Percentiles rank a stretch among this genome's conserved stretches.
These are phyloP conservation scores for Synergus gifuensis DNA, from an alignment of 2,888 invertebrate species.

Conservation along the genomic window DNA sequence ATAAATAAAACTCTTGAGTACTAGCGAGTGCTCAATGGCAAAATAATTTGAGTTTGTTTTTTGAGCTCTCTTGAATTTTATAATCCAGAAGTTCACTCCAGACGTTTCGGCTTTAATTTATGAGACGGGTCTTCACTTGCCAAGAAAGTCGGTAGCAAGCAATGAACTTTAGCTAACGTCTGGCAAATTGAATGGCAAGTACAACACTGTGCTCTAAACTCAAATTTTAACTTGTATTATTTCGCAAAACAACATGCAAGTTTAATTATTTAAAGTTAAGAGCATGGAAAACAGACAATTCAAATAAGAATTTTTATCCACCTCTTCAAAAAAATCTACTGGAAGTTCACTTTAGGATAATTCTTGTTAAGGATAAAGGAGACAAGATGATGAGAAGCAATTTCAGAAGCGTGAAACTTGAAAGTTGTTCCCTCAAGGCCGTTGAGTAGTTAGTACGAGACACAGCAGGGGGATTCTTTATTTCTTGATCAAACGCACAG, in stretches of 20 bases:
- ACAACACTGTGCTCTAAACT: neutral
- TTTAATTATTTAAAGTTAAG: neutral
- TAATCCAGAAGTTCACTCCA: neutral
- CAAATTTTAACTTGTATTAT: neutral
- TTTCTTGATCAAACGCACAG: neutral
- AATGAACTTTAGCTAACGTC: neutral
- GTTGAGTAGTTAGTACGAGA: conserved; percentile 3
- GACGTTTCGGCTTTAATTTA: neutral
- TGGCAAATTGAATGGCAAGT: neutral
- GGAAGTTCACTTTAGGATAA: neutral
- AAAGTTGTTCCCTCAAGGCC: conserved; percentile 27
- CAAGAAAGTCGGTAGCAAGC: neutral
- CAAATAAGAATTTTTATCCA: too few relatives aligned
- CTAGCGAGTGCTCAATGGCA: too few relatives aligned
- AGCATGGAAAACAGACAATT: too few relatives aligned
- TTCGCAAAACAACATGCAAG: neutral
- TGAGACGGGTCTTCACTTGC: neutral
- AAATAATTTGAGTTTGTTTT: neutral
- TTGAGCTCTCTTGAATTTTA: neutral
- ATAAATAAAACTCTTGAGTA: too few relatives aligned
- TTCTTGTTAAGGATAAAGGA: neutral
- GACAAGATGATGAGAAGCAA: neutral
- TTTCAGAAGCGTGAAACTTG: conserved; percentile 9
- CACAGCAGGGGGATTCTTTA: conserved; percentile 5
- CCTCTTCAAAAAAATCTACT: neutral